Conservation (phyloP, 2,113 vertebrate genomes). For the Colossoma macropomum region DNA sequence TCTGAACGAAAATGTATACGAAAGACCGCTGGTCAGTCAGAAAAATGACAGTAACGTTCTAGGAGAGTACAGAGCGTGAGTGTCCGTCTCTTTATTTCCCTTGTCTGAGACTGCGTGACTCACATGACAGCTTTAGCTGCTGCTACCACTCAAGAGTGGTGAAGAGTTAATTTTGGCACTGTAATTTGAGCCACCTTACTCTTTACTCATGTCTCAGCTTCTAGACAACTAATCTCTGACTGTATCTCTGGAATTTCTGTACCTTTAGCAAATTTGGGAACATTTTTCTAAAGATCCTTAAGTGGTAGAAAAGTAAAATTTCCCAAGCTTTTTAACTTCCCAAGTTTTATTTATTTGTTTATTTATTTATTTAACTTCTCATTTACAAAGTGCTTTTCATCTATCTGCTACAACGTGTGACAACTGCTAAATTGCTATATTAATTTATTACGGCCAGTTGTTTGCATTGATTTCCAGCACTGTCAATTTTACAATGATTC, state of each 20-base stretch:
- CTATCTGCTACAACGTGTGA: no score
- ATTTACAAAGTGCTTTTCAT: no score
- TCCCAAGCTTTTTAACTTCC: neutral
- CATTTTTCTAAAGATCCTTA: neutral
- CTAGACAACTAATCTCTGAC: neutral
- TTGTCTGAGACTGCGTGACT: neutral
- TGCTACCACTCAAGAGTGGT: slow-evolving; percentile 13
- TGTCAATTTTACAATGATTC: no score
- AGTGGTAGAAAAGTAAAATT: neutral
- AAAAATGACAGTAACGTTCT: neutral
- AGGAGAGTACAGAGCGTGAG: neutral
- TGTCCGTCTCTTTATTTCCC: neutral
- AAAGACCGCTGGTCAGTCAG: neutral
- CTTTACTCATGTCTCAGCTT: neutral
- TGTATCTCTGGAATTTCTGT: neutral
- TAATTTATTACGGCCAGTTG: no score
- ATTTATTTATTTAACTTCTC: no score
- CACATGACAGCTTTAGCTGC: neutral
- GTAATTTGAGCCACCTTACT: slow-evolving; percentile 1
- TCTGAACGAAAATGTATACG: neutral
- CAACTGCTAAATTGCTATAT: no score
- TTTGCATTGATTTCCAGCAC: no score
- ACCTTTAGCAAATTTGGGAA: neutral
- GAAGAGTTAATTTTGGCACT: slow-evolving; percentile 14
- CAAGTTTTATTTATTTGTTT: no score